Evolutionary conservation across 2,797 vertebrate species (phyloP).

Genomic region (Halcyon chelicuti): DNA sequence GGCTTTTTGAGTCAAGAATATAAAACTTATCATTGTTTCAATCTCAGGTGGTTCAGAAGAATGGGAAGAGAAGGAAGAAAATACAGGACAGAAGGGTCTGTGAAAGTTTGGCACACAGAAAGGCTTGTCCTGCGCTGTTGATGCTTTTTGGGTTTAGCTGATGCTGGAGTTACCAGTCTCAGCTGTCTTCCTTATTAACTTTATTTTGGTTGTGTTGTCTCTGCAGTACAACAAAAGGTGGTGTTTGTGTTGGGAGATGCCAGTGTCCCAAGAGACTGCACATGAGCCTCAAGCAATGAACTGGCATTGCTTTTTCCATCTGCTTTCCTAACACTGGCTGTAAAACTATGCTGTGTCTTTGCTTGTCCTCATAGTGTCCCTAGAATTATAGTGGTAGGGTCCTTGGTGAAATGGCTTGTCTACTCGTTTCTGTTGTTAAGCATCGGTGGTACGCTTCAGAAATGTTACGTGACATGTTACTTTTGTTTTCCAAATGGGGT

Average conservation of each 20-base stretch:
- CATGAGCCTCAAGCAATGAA: neutral
- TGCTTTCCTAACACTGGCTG: neutral
- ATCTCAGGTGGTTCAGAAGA: neutral
- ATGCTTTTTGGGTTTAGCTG: neutral
- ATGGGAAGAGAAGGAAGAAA: neutral
- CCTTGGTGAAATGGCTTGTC: neutral
- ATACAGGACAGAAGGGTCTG: neutral
- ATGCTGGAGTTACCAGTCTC: neutral
- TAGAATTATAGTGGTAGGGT: neutral
- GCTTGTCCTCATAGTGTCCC: neutral
- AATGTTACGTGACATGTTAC: neutral
- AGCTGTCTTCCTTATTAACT: neutral
- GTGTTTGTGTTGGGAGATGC: neutral
- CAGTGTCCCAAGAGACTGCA: neutral
- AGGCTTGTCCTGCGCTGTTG: neutral
- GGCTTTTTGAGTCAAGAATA: neutral
- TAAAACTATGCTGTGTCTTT: neutral
- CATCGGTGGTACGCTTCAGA: neutral
- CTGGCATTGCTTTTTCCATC: neutral
- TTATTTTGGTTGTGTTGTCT: neutral
- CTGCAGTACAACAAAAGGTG: neutral
- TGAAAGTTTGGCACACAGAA: neutral
- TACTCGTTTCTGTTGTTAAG: neutral
- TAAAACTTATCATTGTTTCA: neutral
- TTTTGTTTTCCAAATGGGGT: neutral